These are phyloP conservation scores for Mustela nigripes DNA, from an alignment of 2,113 vertebrate genomes.

Conservation along the genomic window DNA sequence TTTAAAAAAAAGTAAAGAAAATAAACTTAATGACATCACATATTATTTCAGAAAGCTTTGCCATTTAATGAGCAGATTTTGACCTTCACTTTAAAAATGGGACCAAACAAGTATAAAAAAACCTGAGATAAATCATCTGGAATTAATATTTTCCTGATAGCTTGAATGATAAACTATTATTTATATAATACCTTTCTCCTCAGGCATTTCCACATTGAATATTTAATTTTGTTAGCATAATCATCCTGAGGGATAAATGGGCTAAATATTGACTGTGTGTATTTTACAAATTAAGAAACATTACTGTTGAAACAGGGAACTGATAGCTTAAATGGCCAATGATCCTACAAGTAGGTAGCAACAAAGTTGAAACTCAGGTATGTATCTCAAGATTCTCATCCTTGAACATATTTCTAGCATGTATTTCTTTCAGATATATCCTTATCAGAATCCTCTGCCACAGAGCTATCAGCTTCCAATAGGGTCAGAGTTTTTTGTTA, in stretches of 20 bases:
- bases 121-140: not conserved
- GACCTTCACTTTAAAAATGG: not conserved
- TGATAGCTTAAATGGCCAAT: not conserved
- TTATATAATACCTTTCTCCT: not conserved
- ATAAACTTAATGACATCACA: not conserved
- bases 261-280: not conserved
- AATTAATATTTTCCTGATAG: not conserved
- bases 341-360: not conserved
- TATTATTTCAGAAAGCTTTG: constrained; percentile 8
- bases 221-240: constrained; percentile 46
- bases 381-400: not conserved
- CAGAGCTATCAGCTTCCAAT: not conserved
- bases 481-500: not conserved
- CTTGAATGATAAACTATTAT: constrained; percentile 30
- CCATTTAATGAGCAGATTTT: constrained; percentile 7
- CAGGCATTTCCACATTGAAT: not conserved
- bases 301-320: not conserved
- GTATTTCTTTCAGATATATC: constrained; percentile 24
- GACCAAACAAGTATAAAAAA: not conserved
- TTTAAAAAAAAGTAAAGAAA: not conserved
- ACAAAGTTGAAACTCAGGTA: constrained; percentile 9
- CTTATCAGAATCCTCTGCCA: not conserved
- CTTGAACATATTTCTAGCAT: not conserved
- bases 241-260: not conserved
- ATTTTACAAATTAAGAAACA: constrained; percentile 31